phyloP scores from a whole-genome alignment of 2,797 vertebrate genomes.

The Sebastolobus alascanus region DNA sequence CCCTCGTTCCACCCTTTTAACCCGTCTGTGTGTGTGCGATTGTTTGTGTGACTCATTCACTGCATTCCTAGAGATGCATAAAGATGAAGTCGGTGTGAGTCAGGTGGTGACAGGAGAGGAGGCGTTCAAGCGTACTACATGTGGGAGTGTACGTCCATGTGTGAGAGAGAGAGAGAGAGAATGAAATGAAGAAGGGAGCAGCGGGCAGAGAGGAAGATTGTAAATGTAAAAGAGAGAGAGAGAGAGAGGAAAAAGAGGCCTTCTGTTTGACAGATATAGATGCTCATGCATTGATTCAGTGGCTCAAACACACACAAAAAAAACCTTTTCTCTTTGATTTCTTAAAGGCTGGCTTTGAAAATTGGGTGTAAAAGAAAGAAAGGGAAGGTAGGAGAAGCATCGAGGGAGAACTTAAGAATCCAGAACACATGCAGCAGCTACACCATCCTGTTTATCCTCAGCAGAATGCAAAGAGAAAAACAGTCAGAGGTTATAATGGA shows the following conservation, averaged over 20 bases:
- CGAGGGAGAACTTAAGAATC: neutral
- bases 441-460: neutral
- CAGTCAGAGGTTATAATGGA: neutral
- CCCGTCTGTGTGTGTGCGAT: neutral
- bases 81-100: constrained; percentile 29
- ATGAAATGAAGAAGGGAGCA: constrained; percentile 13
- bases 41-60: neutral
- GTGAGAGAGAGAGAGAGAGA: neutral
- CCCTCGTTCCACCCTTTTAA: constrained; percentile 27
- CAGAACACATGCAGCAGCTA: neutral
- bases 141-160: neutral
- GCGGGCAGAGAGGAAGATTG: neutral
- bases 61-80: constrained; percentile 15
- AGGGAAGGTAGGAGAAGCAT: neutral
- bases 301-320: neutral
- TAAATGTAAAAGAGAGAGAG: neutral
- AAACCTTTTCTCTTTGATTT: neutral
- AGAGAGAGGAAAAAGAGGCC: no score
- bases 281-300: neutral
- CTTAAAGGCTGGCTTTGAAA: neutral
- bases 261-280: neutral
- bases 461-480: neutral
- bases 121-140: constrained; percentile 9
- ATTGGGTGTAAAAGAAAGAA: neutral
- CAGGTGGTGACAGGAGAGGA: constrained; percentile 17